Evolutionary conservation across 2,888 invertebrate genomes (phyloP).

Genomic region (Petrolisthes cinctipes): DNA sequence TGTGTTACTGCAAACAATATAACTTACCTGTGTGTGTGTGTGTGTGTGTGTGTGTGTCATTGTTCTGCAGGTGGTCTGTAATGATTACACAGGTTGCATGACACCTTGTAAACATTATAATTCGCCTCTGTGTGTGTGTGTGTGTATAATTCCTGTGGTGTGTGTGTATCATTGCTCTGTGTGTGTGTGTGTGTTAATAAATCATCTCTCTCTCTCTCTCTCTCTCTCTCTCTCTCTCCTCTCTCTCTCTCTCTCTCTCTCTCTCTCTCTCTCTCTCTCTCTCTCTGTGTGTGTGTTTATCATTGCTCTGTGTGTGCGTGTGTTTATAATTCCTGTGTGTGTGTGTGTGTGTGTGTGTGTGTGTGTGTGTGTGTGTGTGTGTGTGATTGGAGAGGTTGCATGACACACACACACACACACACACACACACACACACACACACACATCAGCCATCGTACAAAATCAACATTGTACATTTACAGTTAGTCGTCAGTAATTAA

Average conservation of each 20-base stretch:
- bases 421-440: slow-evolving; percentile 4
- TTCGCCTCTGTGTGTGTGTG: too few species aligned
- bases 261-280: neutral
- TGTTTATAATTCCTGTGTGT: too few species aligned
- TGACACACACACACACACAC: neutral
- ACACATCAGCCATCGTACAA: neutral
- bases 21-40: slow-evolving; percentile 19
- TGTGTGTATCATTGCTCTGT: neutral
- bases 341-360: neutral
- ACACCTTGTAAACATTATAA: too few species aligned
- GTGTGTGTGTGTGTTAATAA: slow-evolving; percentile 9
- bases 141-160: too few species aligned
- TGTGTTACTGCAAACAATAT: too few species aligned
- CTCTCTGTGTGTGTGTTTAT: too few species aligned
- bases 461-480: neutral
- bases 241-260: slow-evolving; percentile 13
- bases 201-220: neutral
- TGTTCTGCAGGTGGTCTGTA: too few species aligned
- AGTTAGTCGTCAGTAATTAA: neutral
- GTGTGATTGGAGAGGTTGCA: neutral
- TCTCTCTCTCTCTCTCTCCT: too few species aligned
- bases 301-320: too few species aligned
- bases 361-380: neutral
- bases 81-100: too few species aligned
- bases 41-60: slow-evolving; percentile 37